Evolutionary conservation across 2,113 vertebrate species (phyloP), one percentile per base, ranked within the genome.

Genomic region (Spea bombifrons): DNA sequence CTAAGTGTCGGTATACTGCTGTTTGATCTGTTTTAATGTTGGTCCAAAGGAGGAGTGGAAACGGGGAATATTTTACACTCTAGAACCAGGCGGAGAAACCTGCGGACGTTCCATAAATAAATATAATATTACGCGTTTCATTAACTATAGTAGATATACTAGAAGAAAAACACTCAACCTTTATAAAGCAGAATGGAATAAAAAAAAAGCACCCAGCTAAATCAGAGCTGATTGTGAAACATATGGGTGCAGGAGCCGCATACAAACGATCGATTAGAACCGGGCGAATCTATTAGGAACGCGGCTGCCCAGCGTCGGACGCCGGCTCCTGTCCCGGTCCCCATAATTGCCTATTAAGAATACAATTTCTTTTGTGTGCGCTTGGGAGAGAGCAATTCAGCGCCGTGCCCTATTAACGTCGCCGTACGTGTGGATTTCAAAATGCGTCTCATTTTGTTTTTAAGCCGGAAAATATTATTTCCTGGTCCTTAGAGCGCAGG

Each of bases 281-380:
- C 8, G 4, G 49, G 13, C 49, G 5, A 5, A 12, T 2, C 69
- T 10, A 43, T 71, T 71, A 71, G 16, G 55, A 13, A 43, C 17
- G 16, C 2, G 46, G 45, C n/a, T 2, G 10, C 66, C 13, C 15
- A 3, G 7, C 47, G 17, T 16, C 16, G n/a, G 15, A 16, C 67
- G 50, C 50, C 67, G 50, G 16, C n/a, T 13, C 48, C 30, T 48
- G 5, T 30, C 4, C 5, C 49, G 10, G n/a, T 43, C 16, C 3
- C 4, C 49, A 0, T 71, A 71, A 71, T 71, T 71, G 69, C 69
- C 49, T 71, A 71, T 71, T 71, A 71, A 53, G 49, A 43, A 12
- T 13, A 44, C 69, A 52, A 71, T 71, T 71, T 71, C 48, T n/a
- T 59, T 43, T 13, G 49, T 53, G 69, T 48, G 7, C 30, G 55